Conservation (phyloP, 1,140 invertebrate species). For the Eumeta japonica region DNA sequence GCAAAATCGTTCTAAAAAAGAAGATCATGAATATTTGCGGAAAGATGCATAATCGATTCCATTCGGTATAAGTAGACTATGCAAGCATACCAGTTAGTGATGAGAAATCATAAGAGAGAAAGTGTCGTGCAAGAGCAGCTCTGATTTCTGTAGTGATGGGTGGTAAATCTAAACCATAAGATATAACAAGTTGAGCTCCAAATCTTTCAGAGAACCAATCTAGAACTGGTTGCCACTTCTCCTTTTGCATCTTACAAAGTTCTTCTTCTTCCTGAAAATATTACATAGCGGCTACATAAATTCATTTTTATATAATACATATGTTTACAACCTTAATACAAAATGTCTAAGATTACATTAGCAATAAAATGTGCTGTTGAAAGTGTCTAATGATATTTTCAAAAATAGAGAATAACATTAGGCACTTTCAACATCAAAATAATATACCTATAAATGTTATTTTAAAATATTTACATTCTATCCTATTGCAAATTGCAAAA, state of each 20-base stretch:
- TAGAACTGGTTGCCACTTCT: constrained; percentile 86
- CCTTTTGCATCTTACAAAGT: constrained; percentile 71
- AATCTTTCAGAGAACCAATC: constrained; percentile 85
- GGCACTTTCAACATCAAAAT: too few relatives aligned
- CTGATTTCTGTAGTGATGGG: constrained; percentile 66
- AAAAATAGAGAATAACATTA: constrained; percentile 6
- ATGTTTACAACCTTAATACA: neutral
- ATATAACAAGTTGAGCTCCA: constrained; percentile 71
- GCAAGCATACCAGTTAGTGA: constrained; percentile 71
- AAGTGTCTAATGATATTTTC: neutral
- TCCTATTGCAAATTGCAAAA: too few relatives aligned
- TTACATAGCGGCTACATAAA: neutral
- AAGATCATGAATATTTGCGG: too few relatives aligned
- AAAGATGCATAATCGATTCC: too few relatives aligned
- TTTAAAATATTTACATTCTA: too few relatives aligned
- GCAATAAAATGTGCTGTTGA: constrained; percentile 4
- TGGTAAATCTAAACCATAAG: constrained; percentile 66
- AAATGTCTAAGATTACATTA: neutral
- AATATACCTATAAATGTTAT: too few relatives aligned
- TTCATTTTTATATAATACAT: neutral
- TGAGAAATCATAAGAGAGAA: constrained; percentile 76
- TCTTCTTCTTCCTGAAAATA: constrained; percentile 67
- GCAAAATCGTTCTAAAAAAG: too few relatives aligned
- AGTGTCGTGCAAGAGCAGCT: constrained; percentile 67
- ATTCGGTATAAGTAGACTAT: too few relatives aligned